Evolutionary conservation across 1,140 invertebrate species (phyloP), one percentile per base, ranked within the genome.

Genomic region (Odontomachus brunneus): DNA sequence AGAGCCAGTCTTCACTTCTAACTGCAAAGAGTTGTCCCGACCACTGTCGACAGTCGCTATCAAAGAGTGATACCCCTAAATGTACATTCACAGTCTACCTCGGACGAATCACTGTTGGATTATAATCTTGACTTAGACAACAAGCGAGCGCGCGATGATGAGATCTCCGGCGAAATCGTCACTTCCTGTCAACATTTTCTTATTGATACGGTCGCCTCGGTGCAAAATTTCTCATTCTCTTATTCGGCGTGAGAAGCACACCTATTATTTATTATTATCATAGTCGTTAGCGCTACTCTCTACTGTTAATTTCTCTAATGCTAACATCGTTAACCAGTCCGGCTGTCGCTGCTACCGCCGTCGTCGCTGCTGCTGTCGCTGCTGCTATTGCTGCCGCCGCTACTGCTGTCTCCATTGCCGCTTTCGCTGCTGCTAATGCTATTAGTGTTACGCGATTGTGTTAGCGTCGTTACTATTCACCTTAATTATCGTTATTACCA

Each of bases 41-140:
- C 9, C 33, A 2, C 17, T 69, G 69, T 63, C 33, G 22, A 57
- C 17, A 78, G 29, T 19, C 19, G 53, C 33, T 69, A 69, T 57
- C 19, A 9, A 12, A 48, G 22, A 71, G 14, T 57, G 57, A 57
- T 57, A 71, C 51, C 69, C 51, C 48, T 76, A 5, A 80, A 80
- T 80, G 24, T 29, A 80, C 65, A 80, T 11, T 33, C 48, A 33
- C 29, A 71, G 12, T 57, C 17, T 38, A 71, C 3, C 19, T 78
- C 49, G 48, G 33, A 57, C 51, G 24, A 80, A 71, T 80, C 53
- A 44, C 22, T 22, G 33, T 44, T 26, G n/a, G 17, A 69, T 69
- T 69, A 80, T 44, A 44, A 44, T 57, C 53, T 19, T 80, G 75
- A 80, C 75, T 80, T 80, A 80, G 75, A 71, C 19, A 69, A 38